These are phyloP conservation scores for Acanthococcus lagerstroemiae DNA, from an alignment of 2,888 invertebrate species.

Conservation along the genomic window DNA sequence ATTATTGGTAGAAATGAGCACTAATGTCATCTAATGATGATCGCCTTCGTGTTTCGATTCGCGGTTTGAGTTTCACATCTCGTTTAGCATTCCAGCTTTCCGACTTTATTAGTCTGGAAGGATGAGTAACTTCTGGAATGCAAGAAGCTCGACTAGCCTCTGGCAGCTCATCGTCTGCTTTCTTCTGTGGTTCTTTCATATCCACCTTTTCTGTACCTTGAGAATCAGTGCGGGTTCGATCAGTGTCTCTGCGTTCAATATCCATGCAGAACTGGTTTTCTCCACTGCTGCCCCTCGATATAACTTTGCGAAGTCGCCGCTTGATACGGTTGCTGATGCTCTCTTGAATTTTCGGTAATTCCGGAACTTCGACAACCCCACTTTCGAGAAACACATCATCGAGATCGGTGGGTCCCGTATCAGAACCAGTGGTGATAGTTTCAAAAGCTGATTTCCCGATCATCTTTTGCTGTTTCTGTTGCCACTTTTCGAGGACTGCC, in stretches of 20 bases:
- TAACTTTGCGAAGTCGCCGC: conserved; percentile 17
- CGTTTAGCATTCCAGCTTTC: not conserved
- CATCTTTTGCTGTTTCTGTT: not conserved
- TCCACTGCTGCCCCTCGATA: conserved; percentile 22
- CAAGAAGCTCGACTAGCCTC: not conserved
- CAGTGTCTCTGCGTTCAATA: not conserved
- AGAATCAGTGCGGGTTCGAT: not conserved
- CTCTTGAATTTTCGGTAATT: conserved; percentile 13
- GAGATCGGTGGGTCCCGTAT: not conserved
- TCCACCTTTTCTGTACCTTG: not conserved
- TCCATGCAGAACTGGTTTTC: not conserved
- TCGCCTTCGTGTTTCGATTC: not conserved
- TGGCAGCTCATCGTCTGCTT: not conserved
- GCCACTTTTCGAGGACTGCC: not conserved
- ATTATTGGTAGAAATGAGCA: too few species aligned
- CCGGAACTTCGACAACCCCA: conserved; percentile 11
- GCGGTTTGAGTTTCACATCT: not conserved
- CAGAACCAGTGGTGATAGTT: not conserved
- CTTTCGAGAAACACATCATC: conserved; percentile 16
- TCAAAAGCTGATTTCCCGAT: not conserved
- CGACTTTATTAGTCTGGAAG: not conserved
- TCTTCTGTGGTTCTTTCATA: too few species aligned
- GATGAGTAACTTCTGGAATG: not conserved
- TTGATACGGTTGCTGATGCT: conserved; percentile 21
- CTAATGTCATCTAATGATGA: not conserved